These are phyloP conservation scores for Plectrocnemia conspersa DNA, from an alignment of 1,140 invertebrate species.

Conservation along the genomic window DNA sequence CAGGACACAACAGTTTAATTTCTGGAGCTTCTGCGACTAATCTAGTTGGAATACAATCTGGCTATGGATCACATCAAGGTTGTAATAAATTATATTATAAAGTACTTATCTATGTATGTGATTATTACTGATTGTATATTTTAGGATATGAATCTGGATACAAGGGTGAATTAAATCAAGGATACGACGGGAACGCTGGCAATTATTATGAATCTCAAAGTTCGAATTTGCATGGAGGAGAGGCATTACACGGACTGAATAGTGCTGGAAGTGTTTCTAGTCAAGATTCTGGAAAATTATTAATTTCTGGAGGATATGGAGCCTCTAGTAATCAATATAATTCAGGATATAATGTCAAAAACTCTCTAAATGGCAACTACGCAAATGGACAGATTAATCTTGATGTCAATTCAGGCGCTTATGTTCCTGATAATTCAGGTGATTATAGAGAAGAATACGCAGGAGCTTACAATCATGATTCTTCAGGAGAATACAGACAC, in stretches of 20 bases:
- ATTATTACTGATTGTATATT: not conserved
- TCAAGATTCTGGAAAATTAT: not conserved
- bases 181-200: not conserved
- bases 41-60: slow-evolving; percentile 46
- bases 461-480: slow-evolving; percentile 34
- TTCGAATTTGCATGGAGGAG: no score
- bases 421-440: slow-evolving; percentile 37
- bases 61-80: slow-evolving; percentile 41
- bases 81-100: no score
- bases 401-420: slow-evolving; percentile 5
- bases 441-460: slow-evolving; percentile 38
- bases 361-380: not conserved
- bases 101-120: not conserved
- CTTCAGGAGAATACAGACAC: slow-evolving; percentile 25
- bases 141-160: not conserved
- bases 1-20: slow-evolving; percentile 46
- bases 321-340: not conserved
- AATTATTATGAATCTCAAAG: not conserved
- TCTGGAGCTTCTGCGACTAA: slow-evolving; percentile 47
- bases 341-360: not conserved
- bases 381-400: not conserved
- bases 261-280: not conserved
- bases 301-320: not conserved
- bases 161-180: not conserved
- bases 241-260: no score